phyloP scores from a whole-genome alignment of 2,888 invertebrate genomes.

The Spodoptera picta region DNA sequence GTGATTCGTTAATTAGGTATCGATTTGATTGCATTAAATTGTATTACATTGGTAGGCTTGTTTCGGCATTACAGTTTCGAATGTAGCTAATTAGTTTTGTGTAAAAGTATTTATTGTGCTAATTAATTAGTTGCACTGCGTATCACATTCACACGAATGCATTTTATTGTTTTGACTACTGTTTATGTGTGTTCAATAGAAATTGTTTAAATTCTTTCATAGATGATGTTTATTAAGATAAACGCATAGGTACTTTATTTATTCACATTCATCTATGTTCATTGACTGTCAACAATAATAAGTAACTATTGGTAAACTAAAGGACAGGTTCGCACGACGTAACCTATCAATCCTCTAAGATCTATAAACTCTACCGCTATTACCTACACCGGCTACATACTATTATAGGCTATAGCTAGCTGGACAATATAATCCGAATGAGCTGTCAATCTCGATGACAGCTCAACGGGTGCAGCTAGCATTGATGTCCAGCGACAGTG shows the following conservation, averaged over 20 bases:
- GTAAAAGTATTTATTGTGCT: background rate
- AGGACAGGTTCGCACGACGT: background rate
- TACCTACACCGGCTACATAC: constrained; percentile 1
- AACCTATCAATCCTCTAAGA: constrained; percentile 4
- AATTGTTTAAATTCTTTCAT: too few relatives aligned
- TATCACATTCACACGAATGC: too few relatives aligned
- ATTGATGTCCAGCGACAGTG: constrained; percentile 21
- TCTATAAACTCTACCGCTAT: constrained; percentile 2
- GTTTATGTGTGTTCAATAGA: background rate
- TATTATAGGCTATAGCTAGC: background rate
- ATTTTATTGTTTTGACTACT: too few relatives aligned
- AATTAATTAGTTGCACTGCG: background rate
- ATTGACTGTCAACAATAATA: too few relatives aligned
- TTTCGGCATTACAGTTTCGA: constrained; percentile 13
- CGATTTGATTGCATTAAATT: constrained; percentile 26
- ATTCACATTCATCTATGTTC: too few relatives aligned
- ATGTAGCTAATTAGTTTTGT: constrained; percentile 19
- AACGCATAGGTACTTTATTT: too few relatives aligned
- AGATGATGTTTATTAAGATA: background rate
- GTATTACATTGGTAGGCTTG: constrained; percentile 12
- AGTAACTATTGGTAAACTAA: too few relatives aligned
- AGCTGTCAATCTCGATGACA: constrained; percentile 37
- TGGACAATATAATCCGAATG: constrained; percentile 14
- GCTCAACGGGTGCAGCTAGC: constrained; percentile 4
- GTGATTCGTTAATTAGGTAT: constrained; percentile 33